These are phyloP conservation scores for Tragelaphus strepsiceros DNA, from an alignment of 2,113 vertebrate genomes.

Conservation along the genomic window DNA sequence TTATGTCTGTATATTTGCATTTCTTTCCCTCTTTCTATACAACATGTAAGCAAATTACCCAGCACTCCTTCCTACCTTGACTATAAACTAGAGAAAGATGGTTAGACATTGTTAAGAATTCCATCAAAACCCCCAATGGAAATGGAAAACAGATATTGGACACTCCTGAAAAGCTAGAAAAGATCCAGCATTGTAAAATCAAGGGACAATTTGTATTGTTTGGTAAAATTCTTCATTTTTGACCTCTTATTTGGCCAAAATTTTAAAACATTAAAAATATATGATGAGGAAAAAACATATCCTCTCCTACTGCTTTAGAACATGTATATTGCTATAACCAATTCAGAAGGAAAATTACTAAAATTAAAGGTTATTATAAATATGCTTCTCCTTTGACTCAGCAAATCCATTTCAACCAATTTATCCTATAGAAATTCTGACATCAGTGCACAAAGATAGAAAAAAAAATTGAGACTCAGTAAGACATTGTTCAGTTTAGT, in stretches of 20 bases:
- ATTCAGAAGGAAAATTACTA: background rate
- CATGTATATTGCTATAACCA: background rate
- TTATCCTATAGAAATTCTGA: background rate
- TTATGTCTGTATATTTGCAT: background rate
- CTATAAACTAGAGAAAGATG: background rate
- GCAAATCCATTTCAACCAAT: conserved; percentile 30
- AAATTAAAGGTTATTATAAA: background rate
- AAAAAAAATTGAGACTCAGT: background rate
- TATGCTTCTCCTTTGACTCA: background rate
- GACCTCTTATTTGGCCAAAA: background rate
- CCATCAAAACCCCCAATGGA: background rate
- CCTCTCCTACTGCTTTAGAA: background rate
- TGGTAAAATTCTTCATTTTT: background rate
- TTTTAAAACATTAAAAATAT: background rate
- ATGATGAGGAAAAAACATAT: background rate
- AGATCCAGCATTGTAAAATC: background rate
- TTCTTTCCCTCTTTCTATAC: background rate
- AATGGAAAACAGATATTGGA: background rate
- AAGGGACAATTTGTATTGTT: background rate
- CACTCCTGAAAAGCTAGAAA: background rate
- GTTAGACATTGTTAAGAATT: background rate
- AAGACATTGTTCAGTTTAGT: background rate
- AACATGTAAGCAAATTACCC: background rate
- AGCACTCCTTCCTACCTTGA: fast-evolving
- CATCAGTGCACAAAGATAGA: background rate